Conservation (phyloP, 2,888 invertebrate genomes). For the Siphlonurus alternatus region DNA sequence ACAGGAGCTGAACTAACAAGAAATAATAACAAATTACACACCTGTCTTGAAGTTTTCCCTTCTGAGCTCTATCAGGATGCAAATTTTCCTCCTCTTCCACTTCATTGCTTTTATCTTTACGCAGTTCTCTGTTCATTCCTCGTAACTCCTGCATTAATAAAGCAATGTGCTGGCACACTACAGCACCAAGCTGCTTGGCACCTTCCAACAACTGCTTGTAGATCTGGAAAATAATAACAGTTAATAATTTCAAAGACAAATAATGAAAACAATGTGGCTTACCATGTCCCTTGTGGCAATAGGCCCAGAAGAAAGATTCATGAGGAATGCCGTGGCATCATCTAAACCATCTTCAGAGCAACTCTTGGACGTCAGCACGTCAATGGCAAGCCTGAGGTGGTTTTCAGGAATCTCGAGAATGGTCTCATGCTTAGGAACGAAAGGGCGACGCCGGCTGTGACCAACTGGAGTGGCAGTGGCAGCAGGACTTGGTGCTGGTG, state of each 20-base stretch:
- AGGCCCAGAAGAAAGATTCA: constrained; percentile 57
- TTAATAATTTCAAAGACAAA: too few relatives aligned
- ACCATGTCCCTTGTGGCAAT: constrained; percentile 48
- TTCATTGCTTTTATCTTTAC: constrained; percentile 25
- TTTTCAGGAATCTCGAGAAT: constrained; percentile 30
- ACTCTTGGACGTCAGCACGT: constrained; percentile 62
- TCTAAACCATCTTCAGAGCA: constrained; percentile 75
- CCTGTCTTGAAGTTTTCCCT: constrained; percentile 35
- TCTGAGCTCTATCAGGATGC: constrained; percentile 29
- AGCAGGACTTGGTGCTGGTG: background rate
- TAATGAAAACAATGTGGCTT: too few relatives aligned
- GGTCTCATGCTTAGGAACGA: background rate
- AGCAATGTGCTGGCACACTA: constrained; percentile 54
- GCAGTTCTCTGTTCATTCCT: constrained; percentile 25
- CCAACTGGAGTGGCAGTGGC: background rate
- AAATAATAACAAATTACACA: too few relatives aligned
- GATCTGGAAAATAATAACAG: constrained; percentile 25
- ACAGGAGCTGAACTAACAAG: too few relatives aligned
- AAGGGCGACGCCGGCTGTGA: background rate
- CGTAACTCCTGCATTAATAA: constrained; percentile 43
- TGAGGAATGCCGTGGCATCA: constrained; percentile 59
- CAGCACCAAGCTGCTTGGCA: constrained; percentile 53
- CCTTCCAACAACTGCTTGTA: constrained; percentile 49
- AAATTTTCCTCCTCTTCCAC: constrained; percentile 14
- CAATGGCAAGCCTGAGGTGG: constrained; percentile 55